Evolutionary conservation across 2,888 invertebrate species (phyloP).

Genomic region (Andrena minutula): DNA sequence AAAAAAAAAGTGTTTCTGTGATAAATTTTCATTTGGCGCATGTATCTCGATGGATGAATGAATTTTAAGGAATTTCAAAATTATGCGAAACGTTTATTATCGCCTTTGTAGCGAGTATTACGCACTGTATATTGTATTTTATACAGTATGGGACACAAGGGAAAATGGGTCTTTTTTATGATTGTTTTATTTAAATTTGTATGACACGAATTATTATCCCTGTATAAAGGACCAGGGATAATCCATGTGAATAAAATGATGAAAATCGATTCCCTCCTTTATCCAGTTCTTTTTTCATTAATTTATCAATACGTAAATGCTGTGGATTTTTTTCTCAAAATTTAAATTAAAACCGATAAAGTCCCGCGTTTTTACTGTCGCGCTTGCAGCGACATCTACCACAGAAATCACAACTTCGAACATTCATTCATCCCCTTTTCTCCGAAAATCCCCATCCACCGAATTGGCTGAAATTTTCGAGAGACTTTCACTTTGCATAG

Average conservation of each 20-base stretch:
- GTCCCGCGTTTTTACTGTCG: no score
- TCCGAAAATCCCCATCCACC: no score
- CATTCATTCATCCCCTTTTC: no score
- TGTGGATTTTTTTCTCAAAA: neutral
- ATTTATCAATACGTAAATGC: neutral
- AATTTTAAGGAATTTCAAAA: neutral
- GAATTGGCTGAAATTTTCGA: no score
- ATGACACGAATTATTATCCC: conserved; percentile 26
- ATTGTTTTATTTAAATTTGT: conserved; percentile 19
- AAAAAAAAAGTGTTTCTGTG: conserved; percentile 68
- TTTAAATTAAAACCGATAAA: no score
- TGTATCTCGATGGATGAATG: conserved; percentile 7
- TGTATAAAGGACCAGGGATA: conserved; percentile 40
- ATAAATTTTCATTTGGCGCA: conserved; percentile 62
- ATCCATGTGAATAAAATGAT: conserved; percentile 26
- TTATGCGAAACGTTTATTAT: conserved; percentile 10
- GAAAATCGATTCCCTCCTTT: neutral
- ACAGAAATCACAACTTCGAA: no score
- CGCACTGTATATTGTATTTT: conserved; percentile 20
- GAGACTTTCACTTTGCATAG: no score
- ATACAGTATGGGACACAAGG: conserved; percentile 31
- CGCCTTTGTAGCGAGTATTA: conserved; percentile 2
- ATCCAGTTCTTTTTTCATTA: neutral
- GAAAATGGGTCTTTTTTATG: conserved; percentile 41
- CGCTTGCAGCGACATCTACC: no score